A percentile compares a stretch with the other conserved stretches of the same genome.
Conservation (phyloP, 1,140 invertebrate genomes). For the Philaenus spumarius region DNA sequence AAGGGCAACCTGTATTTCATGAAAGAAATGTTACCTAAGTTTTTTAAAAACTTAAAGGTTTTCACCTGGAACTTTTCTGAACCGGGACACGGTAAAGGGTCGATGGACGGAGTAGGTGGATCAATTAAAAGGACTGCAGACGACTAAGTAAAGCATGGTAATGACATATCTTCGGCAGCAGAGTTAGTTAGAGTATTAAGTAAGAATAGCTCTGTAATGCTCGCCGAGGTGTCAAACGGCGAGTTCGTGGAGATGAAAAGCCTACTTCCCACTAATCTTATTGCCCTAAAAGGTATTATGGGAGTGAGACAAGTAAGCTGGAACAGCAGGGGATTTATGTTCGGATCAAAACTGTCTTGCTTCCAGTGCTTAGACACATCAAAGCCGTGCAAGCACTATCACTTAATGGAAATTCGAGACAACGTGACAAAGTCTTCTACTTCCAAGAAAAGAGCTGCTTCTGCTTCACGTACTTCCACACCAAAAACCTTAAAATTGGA, state of each 20-base stretch:
- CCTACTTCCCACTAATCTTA: too few relatives aligned
- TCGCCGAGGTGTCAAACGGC: too few relatives aligned
- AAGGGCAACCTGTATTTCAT: slow-evolving; percentile 25
- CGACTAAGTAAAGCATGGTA: slow-evolving; percentile 32
- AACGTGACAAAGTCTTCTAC: background rate
- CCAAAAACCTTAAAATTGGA: background rate
- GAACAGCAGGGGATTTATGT: too few relatives aligned
- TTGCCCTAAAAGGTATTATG: too few relatives aligned
- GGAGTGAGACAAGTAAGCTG: too few relatives aligned
- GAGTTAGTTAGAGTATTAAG: slow-evolving; percentile 7
- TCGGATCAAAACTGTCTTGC: too few relatives aligned
- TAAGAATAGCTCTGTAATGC: too few relatives aligned
- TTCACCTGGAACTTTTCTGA: slow-evolving; percentile 40
- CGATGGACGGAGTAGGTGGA: slow-evolving; percentile 40
- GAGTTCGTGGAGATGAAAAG: too few relatives aligned
- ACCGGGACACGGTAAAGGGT: slow-evolving; percentile 42
- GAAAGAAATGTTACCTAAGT: slow-evolving; percentile 19
- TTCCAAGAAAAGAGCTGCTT: too few relatives aligned
- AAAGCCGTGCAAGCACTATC: too few relatives aligned
- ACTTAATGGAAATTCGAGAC: too few relatives aligned
- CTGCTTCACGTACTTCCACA: background rate
- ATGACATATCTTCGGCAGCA: slow-evolving; percentile 29
- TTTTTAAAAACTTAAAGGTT: slow-evolving; percentile 23
- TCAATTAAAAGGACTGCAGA: slow-evolving; percentile 38
- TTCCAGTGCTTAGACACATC: too few relatives aligned